Base-by-base conservation (phyloP, 2,888 invertebrate genomes). In the Eristalis pertinax region DNA sequence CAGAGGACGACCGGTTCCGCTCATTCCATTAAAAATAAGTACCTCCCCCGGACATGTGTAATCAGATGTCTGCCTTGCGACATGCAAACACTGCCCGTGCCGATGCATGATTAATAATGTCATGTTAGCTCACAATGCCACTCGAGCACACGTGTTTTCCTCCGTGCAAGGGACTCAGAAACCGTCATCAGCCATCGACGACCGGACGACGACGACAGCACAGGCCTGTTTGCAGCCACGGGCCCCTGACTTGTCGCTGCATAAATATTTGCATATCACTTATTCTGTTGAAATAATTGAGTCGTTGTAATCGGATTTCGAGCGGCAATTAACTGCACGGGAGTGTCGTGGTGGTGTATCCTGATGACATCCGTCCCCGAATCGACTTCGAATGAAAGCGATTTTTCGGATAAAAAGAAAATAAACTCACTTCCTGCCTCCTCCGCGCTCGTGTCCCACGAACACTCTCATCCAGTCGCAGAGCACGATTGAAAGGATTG, bases 191-290 rank as follows among this genome's bases (percentile, higher is more conserved):
- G 5, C 50, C 19, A 19, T 8, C 50, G 50, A n/a, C 19, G n/a
- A n/a, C n/a, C n/a, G n/a, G n/a, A n/a, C n/a, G n/a, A n/a, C n/a
- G n/a, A n/a, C n/a, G 50, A 73, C 29, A 77, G 65, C 82, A 35
- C 67, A 19, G 69, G 58, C 43, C 32, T 76, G 60, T 38, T 60
- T 15, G 65, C 19, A 29, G 26, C 43, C 4, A 63, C 13, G 5
- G 62, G 41, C 67, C 72, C 80, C 64, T 63, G 58, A 29, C 77
- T 73, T 77, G 82, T 77, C 62, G 70, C 62, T 41, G 43, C 63
- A 70, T 50, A n/a, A 74, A 70, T 78, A 86, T 82, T 86, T 82
- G 77, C 85, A 86, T 86, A 78, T 60, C 85, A 64, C 73, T 79
- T 75, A 58, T 75, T 70, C 60, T 64, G 38, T 32, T 68, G 64